Evolutionary conservation across 1,140 invertebrate species (phyloP), one percentile per base, ranked within the genome.

Genomic region (Akabosia matsudoensis): DNA sequence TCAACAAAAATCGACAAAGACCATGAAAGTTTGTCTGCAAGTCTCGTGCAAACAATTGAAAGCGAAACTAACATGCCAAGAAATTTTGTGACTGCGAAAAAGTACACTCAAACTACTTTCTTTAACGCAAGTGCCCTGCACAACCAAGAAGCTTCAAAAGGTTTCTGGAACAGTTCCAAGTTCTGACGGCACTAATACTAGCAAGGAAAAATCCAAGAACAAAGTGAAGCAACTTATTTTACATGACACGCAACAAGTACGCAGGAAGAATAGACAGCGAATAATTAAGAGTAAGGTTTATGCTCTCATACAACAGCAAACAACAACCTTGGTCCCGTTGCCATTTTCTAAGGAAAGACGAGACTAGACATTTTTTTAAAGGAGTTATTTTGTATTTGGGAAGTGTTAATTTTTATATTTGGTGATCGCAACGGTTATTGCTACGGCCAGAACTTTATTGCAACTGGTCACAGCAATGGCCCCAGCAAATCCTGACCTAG

Each of bases 141-240:
- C 28, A 67, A 67, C 10, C 24, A 24, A 28, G n/a, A 10, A 3
- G 10, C 22, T 28, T 10, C 61, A 24, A 67, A 4, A 28, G 31
- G n/a, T 22, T 67, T 24, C n/a, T n/a, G n/a, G n/a, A n/a, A n/a
- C 10, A 67, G 13, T 31, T 31, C 61, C 22, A 28, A 67, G n/a
- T n/a, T n/a, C n/a, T 18, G 37, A 10, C 7, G 22, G 24, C 30
- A 67, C 1, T 30, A 67, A 67, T 28, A 28, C 10, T n/a, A 67
- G n/a, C 30, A 28, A 28, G 7, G 61, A 67, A 28, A 67, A 67
- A n/a, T 30, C 61, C 24, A 67, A 31, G 61, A 67, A 31, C 30
- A 67, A 67, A 31, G 61, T 67, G 61, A 67, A 67, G 31, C 61
- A 67, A 31, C 28, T 67, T 7, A 67, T 67, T 30, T 67, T 67